Base-by-base conservation (phyloP, 2,113 vertebrate species). In the Lethenteron reissneri region DNA sequence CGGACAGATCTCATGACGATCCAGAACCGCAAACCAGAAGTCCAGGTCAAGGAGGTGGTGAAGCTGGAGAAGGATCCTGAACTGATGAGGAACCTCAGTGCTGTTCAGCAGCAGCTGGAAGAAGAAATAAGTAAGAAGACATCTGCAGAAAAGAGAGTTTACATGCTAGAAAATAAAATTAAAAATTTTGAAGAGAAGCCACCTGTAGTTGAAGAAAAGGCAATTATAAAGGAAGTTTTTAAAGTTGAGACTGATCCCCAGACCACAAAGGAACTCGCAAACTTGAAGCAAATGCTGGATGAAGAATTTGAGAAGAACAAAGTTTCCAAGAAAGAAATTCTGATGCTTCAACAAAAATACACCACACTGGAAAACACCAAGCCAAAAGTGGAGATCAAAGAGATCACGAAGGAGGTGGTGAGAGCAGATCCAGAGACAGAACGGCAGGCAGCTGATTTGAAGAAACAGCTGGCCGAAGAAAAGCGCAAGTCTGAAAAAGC, bases 41-140 rank as follows among this genome's bases (percentile, higher is more conserved):
- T 88, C 86, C 78, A 95, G 70, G 94, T 74, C 74, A 92, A 81
- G 79, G 92, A 99, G 62, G 79, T 97, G 21, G 81, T 95, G 58
- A 88, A 87, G 64, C 87, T 99, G 9, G 92, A 92, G 78, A 95
- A 91, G 78, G 94, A 99, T 76, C 94, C 94, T 19, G 82, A 83
- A 62, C 92, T 88, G 87, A 17, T 95, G 19, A 88, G 79, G 77
- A 84, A 87, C 0, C 75, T 87, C 60, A 78, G 73, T 72, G 87
- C 86, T 78, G 70, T 90, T 69, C 87, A 76, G 78, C 91, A 89
- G 73, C 83, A 89, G 75, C 80, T 96, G 11, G 86, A 91, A 0
- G 90, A 96, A 62, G 89, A 96, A 79, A 74, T 15, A 9, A 82
- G 80, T 6, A 83, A 79, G 72, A 81, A 79, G 72, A 84, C 81